Conservation (phyloP, 2,797 vertebrate genomes). For the Lepus oiostolus region DNA sequence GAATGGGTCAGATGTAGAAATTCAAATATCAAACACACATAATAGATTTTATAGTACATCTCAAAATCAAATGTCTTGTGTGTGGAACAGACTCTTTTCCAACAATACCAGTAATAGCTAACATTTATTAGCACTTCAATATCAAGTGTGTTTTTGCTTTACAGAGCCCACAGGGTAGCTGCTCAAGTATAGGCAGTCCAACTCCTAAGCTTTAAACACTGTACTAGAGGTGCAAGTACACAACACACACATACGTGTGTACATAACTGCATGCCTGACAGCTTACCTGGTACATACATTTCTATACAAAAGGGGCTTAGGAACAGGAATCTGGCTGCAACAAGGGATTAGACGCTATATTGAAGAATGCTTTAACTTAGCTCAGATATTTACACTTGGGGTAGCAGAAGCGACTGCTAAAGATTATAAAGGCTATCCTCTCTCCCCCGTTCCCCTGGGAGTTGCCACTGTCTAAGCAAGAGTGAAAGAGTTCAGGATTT, state of each 20-base stretch:
- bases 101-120: background rate
- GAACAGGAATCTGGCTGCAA: constrained; percentile 6
- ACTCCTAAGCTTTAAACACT: background rate
- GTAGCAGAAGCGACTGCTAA: background rate
- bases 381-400: background rate
- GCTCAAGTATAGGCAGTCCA: background rate
- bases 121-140: background rate
- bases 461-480: background rate
- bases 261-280: background rate
- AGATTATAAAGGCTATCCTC: background rate
- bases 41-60: background rate
- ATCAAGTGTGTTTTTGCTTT: background rate
- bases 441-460: background rate
- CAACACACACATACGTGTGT: background rate
- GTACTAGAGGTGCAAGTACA: too few species aligned
- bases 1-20: background rate
- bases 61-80: background rate
- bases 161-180: background rate
- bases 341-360: background rate
- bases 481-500: background rate
- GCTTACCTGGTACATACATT: background rate
- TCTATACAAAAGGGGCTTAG: background rate
- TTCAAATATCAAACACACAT: background rate
- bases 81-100: background rate
- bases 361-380: background rate